Percentiles rank a stretch among this genome's conserved stretches.
Conservation (phyloP, 2,888 invertebrate species). For the Molanna angustata region DNA sequence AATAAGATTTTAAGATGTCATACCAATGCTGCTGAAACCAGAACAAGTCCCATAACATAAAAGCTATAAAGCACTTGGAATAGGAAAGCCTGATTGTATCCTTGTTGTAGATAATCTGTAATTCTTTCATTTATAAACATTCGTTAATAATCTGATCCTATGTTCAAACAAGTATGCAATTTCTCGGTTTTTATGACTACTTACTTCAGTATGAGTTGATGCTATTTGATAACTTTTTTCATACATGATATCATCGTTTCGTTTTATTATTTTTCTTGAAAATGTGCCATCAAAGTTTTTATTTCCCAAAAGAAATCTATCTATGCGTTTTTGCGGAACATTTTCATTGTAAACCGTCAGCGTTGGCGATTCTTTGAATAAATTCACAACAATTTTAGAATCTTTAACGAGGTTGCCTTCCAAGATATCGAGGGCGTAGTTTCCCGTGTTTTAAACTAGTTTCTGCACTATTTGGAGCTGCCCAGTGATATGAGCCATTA, state of each 20-base stretch:
- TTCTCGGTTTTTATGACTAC: neutral
- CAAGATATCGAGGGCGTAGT: constrained; percentile 20
- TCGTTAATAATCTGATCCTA: too few species aligned
- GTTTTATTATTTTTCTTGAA: constrained; percentile 24
- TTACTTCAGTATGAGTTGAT: constrained; percentile 26
- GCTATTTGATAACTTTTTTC: constrained; percentile 26
- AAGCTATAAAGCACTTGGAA: constrained; percentile 28
- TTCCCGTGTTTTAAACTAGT: constrained; percentile 17
- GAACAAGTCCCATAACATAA: constrained; percentile 28
- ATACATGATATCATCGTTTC: constrained; percentile 20
- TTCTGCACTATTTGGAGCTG: constrained; percentile 29
- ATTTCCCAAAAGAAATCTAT: constrained; percentile 7
- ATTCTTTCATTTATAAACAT: constrained; percentile 21
- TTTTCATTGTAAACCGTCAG: neutral
- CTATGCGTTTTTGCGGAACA: neutral
- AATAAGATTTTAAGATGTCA: too few species aligned
- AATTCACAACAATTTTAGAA: too few species aligned
- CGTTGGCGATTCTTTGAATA: too few species aligned
- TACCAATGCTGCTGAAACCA: constrained; percentile 29
- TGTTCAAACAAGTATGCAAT: too few species aligned
- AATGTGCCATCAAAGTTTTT: constrained; percentile 14
- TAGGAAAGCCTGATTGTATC: constrained; percentile 23
- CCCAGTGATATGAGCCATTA: constrained; percentile 30
- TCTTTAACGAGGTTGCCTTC: too few species aligned
- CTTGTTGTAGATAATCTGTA: constrained; percentile 24